A percentile compares a stretch with the other conserved stretches of the same genome.
These are phyloP conservation scores for crab-eating macaque (Macaca fascicularis) DNA, from an alignment of 2,113 vertebrate genomes.

Conservation along the genomic window DNA sequence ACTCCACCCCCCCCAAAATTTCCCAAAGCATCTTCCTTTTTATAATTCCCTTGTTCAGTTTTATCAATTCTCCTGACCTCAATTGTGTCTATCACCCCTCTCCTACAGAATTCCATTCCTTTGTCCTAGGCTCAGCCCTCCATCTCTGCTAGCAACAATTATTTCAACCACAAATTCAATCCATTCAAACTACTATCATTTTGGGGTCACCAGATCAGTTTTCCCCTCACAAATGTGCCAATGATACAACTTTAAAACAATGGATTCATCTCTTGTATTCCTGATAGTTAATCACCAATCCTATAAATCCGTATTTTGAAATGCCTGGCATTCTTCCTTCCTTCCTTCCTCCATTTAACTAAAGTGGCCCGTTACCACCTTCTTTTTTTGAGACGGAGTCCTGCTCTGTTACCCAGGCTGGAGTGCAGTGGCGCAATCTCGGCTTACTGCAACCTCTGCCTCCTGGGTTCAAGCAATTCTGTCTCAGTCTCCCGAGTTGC, in stretches of 20 bases:
- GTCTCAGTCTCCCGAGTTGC: too few species aligned
- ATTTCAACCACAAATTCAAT: constrained; percentile 35
- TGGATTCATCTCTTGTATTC: background rate
- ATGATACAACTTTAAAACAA: background rate
- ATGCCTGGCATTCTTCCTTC: background rate
- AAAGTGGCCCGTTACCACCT: background rate
- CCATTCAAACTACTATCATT: background rate
- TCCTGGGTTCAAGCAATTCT: too few species aligned
- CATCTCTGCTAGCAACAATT: background rate
- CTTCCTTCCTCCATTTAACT: background rate
- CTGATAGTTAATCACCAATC: background rate
- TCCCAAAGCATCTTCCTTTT: background rate
- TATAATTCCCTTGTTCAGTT: background rate
- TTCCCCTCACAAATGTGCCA: constrained; percentile 3
- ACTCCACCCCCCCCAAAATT: background rate
- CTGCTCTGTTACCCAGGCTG: too few species aligned
- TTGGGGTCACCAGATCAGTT: background rate
- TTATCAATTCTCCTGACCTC: background rate
- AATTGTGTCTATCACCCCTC: background rate
- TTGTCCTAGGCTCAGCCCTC: background rate
- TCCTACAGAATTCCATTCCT: background rate
- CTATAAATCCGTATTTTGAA: background rate
- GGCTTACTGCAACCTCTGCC: too few species aligned
- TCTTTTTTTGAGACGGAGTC: too few species aligned
- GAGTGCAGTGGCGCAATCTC: too few species aligned